Base-by-base conservation (phyloP, 2,888 invertebrate species). In the Heliconius hortense region DNA sequence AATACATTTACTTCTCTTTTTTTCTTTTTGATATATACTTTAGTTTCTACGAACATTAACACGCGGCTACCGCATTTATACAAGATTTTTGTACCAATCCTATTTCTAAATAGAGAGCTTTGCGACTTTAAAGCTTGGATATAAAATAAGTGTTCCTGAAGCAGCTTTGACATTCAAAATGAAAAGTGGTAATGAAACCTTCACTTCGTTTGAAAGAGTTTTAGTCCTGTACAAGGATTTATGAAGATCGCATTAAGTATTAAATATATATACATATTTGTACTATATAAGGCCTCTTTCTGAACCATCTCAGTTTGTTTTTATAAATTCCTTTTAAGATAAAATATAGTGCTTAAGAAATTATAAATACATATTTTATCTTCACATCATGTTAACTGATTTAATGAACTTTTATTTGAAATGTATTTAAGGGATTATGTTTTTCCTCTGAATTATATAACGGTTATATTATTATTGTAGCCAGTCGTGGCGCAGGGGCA, bases 101-200 rank as follows among this genome's bases (percentile, higher is more conserved):
- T 39, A 24, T 71, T 71, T 60, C 39, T 60, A 71, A 71, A 71
- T 26, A 43, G 39, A 59, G 21, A 18, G 24, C 71, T 24, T 71
- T 71, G 39, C 53, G 31, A 60, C 70, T 26, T 60, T 70, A 26
- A 60, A 71, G 39, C 71, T 71, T 60, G 60, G 39, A 24, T 39
- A 39, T 66, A 60, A 39, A 56, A 69, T 24, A 56, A 66, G 66
- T 64, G 70, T 71, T 71, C 60, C 59, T 71, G 60, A 71, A 71
- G 60, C 24, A 71, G n/a, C n/a, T n/a, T n/a, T n/a, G 71, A 71
- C 60, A 35, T 71, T 60, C 43, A 26, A 60, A 26, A 71, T 71
- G 39, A 71, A 71, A 60, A 71, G 60, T 71, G 71, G 39, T 71
- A 71, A 71, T 71, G 56, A 71, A 71, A 60, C 71, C 26, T 70